Evolutionary conservation across 2,797 vertebrate species (phyloP).

Genomic region (Basileuterus tristriatus): DNA sequence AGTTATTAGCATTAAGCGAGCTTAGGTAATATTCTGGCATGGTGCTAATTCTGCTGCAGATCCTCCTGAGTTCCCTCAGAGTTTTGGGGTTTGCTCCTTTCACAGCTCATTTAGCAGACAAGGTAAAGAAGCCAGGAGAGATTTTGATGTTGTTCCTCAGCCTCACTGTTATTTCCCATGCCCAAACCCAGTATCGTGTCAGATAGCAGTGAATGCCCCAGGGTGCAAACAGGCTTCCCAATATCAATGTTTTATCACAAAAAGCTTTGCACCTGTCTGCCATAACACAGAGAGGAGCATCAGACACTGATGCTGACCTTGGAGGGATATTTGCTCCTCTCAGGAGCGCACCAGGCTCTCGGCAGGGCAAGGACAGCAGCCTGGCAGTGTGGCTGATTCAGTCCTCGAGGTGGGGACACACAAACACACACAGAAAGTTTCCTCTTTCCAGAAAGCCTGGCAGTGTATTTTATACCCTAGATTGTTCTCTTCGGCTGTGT

Average conservation of each 20-base stretch:
- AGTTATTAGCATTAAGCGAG: background rate
- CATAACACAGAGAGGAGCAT: rapidly evolving
- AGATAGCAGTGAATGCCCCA: rapidly evolving
- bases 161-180: background rate
- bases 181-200: background rate
- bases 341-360: background rate
- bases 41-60: background rate
- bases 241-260: background rate
- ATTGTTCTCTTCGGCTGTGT: background rate
- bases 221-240: background rate
- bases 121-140: background rate
- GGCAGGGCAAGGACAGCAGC: background rate
- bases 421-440: background rate
- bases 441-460: background rate
- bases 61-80: background rate
- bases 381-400: background rate
- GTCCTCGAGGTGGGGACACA: background rate
- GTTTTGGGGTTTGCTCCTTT: background rate
- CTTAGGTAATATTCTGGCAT: constrained; percentile 27
- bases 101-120: background rate
- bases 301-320: background rate
- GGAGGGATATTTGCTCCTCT: background rate
- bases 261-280: background rate
- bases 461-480: background rate
- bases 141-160: background rate